A percentile compares a stretch with the other conserved stretches of the same genome.
Conservation (phyloP, 2,113 vertebrate genomes). For the Panthera tigris region DNA sequence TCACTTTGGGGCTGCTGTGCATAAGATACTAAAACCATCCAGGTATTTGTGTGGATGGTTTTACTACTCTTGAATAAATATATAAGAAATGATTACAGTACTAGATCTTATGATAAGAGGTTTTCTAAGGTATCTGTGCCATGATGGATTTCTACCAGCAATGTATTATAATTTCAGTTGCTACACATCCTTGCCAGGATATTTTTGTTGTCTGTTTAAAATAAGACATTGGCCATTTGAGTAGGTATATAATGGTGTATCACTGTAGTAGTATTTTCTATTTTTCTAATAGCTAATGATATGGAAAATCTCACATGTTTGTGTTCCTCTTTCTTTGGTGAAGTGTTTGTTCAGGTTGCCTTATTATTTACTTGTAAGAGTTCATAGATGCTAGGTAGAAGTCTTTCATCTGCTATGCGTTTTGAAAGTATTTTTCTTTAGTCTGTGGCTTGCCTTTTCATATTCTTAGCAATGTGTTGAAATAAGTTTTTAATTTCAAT, state of each 20-base stretch:
- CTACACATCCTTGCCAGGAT: not conserved
- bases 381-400: not conserved
- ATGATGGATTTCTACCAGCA: not conserved
- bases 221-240: not conserved
- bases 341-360: not conserved
- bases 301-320: not conserved
- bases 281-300: not conserved
- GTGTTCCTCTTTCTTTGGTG: not conserved
- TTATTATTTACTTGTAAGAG: not conserved
- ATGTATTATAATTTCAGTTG: not conserved
- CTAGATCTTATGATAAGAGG: not conserved
- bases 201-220: not conserved
- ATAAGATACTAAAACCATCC: not conserved
- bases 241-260: not conserved
- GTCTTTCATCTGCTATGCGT: not conserved
- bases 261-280: not conserved
- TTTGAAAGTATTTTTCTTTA: not conserved
- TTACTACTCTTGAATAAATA: not conserved
- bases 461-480: not conserved
- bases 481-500: not conserved
- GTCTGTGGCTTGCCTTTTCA: not conserved
- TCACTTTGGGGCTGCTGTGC: not conserved
- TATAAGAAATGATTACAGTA: not conserved
- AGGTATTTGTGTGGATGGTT: not conserved
- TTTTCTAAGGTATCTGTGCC: not conserved